phyloP scores from a whole-genome alignment of 2,113 vertebrate genomes.

The Calypte anna region DNA sequence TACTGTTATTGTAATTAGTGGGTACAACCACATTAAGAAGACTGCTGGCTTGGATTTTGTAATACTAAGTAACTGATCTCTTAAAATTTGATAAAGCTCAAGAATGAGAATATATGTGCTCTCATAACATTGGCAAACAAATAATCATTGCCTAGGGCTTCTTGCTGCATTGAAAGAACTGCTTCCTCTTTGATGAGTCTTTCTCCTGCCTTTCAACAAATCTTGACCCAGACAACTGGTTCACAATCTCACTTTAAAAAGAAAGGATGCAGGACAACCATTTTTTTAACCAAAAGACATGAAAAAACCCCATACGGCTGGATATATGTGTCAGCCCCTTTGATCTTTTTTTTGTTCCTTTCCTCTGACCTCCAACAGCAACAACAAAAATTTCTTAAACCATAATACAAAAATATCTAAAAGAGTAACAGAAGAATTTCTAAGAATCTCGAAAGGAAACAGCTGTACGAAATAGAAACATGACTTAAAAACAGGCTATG shows the following conservation, averaged over 20 bases:
- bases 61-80: neutral
- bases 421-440: neutral
- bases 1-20: neutral
- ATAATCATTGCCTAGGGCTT: no score
- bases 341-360: neutral
- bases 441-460: neutral
- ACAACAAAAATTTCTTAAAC: conserved; percentile 47
- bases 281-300: neutral
- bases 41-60: neutral
- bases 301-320: neutral
- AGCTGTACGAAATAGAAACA: neutral
- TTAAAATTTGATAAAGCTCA: neutral
- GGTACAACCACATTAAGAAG: neutral
- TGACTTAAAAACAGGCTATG: neutral
- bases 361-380: conserved; percentile 22
- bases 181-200: neutral
- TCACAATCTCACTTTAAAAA: neutral
- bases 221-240: neutral
- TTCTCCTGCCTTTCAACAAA: neutral
- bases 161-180: neutral
- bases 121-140: neutral
- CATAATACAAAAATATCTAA: neutral
- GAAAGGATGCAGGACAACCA: neutral
- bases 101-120: neutral
- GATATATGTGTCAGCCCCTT: neutral